Evolutionary conservation across 92 coral and sea anemone genomes (phyloP), one percentile per base, ranked within the genome.

Genomic region (Porites lobata): DNA sequence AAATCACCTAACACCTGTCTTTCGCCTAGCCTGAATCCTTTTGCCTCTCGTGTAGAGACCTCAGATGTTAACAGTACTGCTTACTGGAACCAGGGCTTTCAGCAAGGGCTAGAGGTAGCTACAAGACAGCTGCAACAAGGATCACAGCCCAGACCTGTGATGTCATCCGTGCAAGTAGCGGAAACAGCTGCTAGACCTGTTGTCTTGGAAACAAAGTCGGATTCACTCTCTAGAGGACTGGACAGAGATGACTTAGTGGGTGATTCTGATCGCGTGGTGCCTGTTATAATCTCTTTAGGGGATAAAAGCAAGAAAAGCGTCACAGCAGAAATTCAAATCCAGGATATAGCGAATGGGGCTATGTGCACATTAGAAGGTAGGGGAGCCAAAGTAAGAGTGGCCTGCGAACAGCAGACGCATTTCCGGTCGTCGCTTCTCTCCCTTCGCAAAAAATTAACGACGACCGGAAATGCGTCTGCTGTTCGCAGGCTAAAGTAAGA

Each of bases 301-400:
- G 87, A 85, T 50, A 93, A 93, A 72, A 83, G 43, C 5, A 91
- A 77, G 65, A 87, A 69, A 56, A 84, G 89, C 53, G 52, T 71
- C 9, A 88, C 98, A 1, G 67, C 80, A 13, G 94, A 95, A 75
- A 85, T 93, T 4, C 88, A 92, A 1, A 69, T 95, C 51, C 90
- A 86, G 59, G 96, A 95, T 71, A 75, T 95, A 18, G 18, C 83
- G 10, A 90, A 90, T 73, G 96, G 98, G 18, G 78, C 92, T 68
- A 78, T 75, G 17, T 70, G 86, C 10, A 68, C 67, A 20, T 18
- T 90, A 38, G 95, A 88, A 70, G 96, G 96, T 94, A 80, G 18
- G 86, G 5, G 12, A 81, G 47, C 47, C 1, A 38, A 38, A 38
- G 24, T 22, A 22, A 22, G 24, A 22, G 24, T 22, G 24, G 24